Evolutionary conservation across 2,113 vertebrate species (phyloP).

Genomic region (Prunella fulvescens): DNA sequence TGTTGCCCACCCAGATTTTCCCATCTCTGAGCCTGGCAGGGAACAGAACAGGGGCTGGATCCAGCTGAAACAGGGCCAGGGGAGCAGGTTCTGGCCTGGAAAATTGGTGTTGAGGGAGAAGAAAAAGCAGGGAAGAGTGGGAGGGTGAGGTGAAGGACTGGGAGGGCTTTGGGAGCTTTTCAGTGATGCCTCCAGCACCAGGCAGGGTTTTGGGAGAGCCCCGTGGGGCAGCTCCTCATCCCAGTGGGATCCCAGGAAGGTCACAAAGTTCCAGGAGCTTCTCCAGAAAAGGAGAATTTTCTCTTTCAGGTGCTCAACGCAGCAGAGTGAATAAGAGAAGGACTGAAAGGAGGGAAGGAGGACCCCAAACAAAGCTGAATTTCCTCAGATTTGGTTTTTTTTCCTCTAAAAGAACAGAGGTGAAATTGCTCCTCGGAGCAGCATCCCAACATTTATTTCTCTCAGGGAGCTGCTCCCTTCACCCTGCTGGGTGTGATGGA

Average conservation of each 20-base stretch:
- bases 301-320: rapidly evolving
- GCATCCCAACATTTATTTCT: not conserved
- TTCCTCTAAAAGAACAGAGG: not conserved
- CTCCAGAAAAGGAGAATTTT: not conserved
- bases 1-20: not conserved
- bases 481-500: rapidly evolving
- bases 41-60: not conserved
- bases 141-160: not conserved
- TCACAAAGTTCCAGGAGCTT: not conserved
- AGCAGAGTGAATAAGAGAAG: not conserved
- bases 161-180: conserved; percentile 2
- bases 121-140: not conserved
- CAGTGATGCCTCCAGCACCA: not conserved
- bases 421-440: not conserved
- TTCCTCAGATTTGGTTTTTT: not conserved
- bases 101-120: not conserved
- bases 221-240: not conserved
- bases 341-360: not conserved
- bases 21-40: not conserved
- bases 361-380: not conserved
- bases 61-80: not conserved
- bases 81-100: conserved; percentile 10
- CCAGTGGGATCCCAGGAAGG: not conserved
- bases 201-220: not conserved
- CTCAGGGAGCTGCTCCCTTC: not conserved